A percentile compares a stretch with the other conserved stretches of the same genome.
Conservation (phyloP, 2,113 vertebrate species). For the Nesogale talazaci region DNA sequence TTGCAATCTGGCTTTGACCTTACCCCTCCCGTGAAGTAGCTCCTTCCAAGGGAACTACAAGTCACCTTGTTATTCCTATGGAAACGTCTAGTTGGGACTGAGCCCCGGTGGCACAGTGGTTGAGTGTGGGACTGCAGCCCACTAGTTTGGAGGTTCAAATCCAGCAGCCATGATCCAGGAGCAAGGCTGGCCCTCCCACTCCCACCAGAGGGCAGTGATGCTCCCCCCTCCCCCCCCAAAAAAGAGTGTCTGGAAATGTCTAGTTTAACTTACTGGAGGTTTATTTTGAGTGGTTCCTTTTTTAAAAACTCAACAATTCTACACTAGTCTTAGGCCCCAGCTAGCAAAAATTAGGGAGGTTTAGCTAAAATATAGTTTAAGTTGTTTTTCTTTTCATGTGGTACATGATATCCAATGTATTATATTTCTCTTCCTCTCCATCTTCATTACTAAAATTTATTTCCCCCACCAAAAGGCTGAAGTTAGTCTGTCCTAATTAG, state of each 20-base stretch:
- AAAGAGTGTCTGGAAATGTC: too few species aligned
- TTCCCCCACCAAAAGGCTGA: slow-evolving; percentile 54
- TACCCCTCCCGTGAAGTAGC: not conserved
- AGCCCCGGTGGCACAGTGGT: too few species aligned
- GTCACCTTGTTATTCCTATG: not conserved
- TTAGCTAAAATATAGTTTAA: slow-evolving; percentile 30
- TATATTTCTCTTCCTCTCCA: slow-evolving; percentile 19
- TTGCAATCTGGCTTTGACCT: not conserved
- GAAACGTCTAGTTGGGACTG: not conserved
- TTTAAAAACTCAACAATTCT: slow-evolving; percentile 40
- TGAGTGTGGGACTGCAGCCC: too few species aligned
- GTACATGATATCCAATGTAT: slow-evolving; percentile 21
- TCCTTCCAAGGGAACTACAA: not conserved
- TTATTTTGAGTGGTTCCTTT: slow-evolving; percentile 54
- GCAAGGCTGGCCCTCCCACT: too few species aligned
- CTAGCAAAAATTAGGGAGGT: slow-evolving; percentile 4
- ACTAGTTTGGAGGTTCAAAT: too few species aligned
- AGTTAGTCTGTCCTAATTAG: slow-evolving; percentile 34
- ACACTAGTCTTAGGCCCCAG: not conserved
- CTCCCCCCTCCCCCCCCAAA: too few species aligned
- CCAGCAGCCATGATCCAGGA: too few species aligned
- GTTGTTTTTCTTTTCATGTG: slow-evolving; percentile 38
- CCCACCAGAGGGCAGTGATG: too few species aligned
- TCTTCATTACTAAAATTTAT: slow-evolving; percentile 59
- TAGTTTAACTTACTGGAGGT: slow-evolving; percentile 15